phyloP scores from a whole-genome alignment of 1,140 invertebrate genomes.

The Diabrotica undecimpunctata region DNA sequence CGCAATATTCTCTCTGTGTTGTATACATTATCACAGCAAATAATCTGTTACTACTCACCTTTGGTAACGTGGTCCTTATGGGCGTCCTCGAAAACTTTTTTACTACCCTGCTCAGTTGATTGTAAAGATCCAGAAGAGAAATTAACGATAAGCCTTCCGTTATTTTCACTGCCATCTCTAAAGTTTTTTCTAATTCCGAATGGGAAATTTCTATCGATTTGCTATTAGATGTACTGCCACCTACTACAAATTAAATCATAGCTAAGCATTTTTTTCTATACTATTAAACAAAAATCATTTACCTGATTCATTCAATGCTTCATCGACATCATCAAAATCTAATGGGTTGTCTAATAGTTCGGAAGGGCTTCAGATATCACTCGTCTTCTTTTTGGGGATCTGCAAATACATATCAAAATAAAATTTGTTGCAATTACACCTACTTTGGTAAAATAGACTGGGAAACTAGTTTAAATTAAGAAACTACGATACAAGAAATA shows the following conservation, averaged over 20 bases:
- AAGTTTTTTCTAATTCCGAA: slow-evolving; percentile 57
- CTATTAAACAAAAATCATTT: slow-evolving; percentile 11
- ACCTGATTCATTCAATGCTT: slow-evolving; percentile 42
- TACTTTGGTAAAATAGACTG: too few species aligned
- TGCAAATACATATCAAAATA: slow-evolving; percentile 15
- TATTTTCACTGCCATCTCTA: slow-evolving; percentile 54
- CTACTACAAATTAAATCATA: slow-evolving; percentile 20
- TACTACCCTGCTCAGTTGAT: slow-evolving; percentile 57
- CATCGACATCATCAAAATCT: slow-evolving; percentile 44
- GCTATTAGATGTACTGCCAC: slow-evolving; percentile 32
- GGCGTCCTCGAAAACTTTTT: slow-evolving; percentile 51
- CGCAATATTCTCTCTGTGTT: too few species aligned
- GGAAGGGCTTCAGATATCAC: slow-evolving; percentile 42
- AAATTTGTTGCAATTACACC: too few species aligned
- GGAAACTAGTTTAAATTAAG: too few species aligned
- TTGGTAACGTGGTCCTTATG: slow-evolving; percentile 58
- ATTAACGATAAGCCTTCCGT: slow-evolving; percentile 56
- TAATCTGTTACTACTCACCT: slow-evolving; percentile 45
- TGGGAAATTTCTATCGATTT: slow-evolving; percentile 56
- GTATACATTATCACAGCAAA: too few species aligned
- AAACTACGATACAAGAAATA: too few species aligned
- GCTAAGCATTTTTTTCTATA: not conserved
- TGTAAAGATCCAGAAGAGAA: slow-evolving; percentile 59
- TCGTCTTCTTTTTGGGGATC: slow-evolving; percentile 33
- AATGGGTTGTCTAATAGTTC: slow-evolving; percentile 42